A percentile compares a stretch with the other conserved stretches of the same genome.
phyloP scores from a whole-genome alignment of 2,888 invertebrate genomes.

The Sinodicranocentrus sp. region DNA sequence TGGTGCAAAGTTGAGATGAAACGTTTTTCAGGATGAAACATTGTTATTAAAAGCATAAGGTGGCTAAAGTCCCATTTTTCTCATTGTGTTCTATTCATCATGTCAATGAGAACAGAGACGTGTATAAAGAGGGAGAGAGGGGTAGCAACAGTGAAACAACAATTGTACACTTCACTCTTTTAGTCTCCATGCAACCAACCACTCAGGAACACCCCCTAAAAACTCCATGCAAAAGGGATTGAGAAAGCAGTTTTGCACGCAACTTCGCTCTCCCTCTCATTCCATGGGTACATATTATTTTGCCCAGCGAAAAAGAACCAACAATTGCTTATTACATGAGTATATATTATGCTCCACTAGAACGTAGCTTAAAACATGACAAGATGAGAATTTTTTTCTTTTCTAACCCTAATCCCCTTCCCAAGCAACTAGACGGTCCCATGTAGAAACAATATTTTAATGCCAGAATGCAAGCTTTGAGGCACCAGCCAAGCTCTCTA shows the following conservation, averaged over 20 bases:
- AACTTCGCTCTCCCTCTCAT: not conserved
- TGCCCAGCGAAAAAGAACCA: constrained; percentile 30
- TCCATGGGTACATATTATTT: constrained; percentile 14
- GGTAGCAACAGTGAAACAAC: not conserved
- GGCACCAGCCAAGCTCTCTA: constrained; percentile 22
- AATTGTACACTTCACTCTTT: not conserved
- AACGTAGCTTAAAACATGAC: too few species aligned
- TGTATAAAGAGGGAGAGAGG: not conserved
- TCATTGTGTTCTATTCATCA: too few species aligned
- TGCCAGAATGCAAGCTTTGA: too few species aligned
- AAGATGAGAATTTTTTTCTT: too few species aligned
- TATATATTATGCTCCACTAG: too few species aligned
- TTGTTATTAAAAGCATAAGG: constrained; percentile 26
- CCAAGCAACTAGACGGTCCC: too few species aligned
- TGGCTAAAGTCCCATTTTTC: constrained; percentile 23
- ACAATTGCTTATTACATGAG: constrained; percentile 4
- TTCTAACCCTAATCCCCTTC: too few species aligned
- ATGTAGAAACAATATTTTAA: too few species aligned
- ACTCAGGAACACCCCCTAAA: constrained; percentile 57
- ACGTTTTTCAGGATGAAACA: not conserved
- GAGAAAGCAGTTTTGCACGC: constrained; percentile 52
- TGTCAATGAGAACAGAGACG: too few species aligned
- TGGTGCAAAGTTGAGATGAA: constrained; percentile 9
- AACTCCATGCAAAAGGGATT: constrained; percentile 41
- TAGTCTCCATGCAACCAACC: constrained; percentile 56